phyloP scores from a whole-genome alignment of 2,797 vertebrate genomes.

The Atherinosoma microstoma region DNA sequence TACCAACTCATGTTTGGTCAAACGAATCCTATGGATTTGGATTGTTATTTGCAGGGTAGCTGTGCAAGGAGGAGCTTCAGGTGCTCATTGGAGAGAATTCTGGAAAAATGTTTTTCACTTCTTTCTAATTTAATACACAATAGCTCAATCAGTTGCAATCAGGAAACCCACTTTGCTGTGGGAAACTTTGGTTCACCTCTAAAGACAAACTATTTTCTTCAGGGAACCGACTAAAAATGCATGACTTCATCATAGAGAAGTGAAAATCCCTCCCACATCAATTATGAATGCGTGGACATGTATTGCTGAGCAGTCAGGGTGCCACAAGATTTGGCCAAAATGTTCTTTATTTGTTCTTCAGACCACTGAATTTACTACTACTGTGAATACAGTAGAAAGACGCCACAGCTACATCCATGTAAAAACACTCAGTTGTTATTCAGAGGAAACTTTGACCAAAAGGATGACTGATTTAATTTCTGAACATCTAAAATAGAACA shows the following conservation, averaged over 20 bases:
- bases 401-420: background rate
- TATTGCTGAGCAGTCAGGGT: constrained; percentile 12
- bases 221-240: constrained; percentile 18
- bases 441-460: background rate
- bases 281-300: constrained; percentile 55
- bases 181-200: background rate
- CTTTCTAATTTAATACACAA: background rate
- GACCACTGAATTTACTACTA: constrained; percentile 7
- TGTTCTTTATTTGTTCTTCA: background rate
- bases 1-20: constrained; percentile 16
- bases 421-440: background rate
- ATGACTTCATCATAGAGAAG: constrained; percentile 23
- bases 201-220: constrained; percentile 9
- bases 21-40: constrained; percentile 7
- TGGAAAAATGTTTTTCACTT: background rate
- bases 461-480: constrained; percentile 1
- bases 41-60: constrained; percentile 21
- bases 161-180: background rate
- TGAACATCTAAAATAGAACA: constrained; percentile 9
- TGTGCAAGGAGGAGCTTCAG: constrained; percentile 14
- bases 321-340: constrained; percentile 17
- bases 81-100: background rate
- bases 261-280: constrained; percentile 38
- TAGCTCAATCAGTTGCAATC: background rate
- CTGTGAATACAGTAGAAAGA: background rate